A percentile compares a stretch with the other conserved stretches of the same genome.
phyloP scores from a whole-genome alignment of 2,113 vertebrate species.

The Raja brachyura region DNA sequence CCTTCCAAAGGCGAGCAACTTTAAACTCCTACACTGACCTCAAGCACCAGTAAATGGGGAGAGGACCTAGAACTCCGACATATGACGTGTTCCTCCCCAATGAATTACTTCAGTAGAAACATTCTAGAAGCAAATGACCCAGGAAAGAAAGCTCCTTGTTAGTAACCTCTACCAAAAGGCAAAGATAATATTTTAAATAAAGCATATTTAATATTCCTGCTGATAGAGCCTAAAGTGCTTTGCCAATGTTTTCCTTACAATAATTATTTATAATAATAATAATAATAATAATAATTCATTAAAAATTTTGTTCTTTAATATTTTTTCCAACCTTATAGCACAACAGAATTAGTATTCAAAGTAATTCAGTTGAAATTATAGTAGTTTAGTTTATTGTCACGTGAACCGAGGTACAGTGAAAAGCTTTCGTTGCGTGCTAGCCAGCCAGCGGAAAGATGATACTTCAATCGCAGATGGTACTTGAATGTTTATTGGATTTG shows the following conservation, averaged over 20 bases:
- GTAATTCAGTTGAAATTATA: background rate
- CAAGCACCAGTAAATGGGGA: too few relatives aligned
- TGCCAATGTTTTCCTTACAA: background rate
- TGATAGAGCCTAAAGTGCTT: background rate
- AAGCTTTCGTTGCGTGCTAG: too few relatives aligned
- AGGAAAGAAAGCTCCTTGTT: background rate
- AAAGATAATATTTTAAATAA: background rate
- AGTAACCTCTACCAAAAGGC: background rate
- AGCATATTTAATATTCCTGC: background rate
- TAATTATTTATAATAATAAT: background rate
- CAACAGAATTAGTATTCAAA: background rate
- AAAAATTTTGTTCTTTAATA: background rate
- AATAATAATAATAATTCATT: too few relatives aligned
- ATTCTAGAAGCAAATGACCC: background rate
- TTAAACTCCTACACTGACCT: too few relatives aligned
- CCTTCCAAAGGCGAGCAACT: too few relatives aligned
- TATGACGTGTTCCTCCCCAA: background rate
- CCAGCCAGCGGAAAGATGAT: too few relatives aligned
- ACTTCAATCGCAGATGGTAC: too few relatives aligned
- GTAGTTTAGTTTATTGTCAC: too few relatives aligned
- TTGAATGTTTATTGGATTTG: too few relatives aligned
- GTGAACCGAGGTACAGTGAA: too few relatives aligned
- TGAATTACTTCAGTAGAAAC: background rate
- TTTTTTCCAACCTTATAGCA: background rate
- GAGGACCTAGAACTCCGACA: too few relatives aligned